Conservation (phyloP, 1,140 invertebrate genomes). For the Caenorhabditis inopinata region DNA sequence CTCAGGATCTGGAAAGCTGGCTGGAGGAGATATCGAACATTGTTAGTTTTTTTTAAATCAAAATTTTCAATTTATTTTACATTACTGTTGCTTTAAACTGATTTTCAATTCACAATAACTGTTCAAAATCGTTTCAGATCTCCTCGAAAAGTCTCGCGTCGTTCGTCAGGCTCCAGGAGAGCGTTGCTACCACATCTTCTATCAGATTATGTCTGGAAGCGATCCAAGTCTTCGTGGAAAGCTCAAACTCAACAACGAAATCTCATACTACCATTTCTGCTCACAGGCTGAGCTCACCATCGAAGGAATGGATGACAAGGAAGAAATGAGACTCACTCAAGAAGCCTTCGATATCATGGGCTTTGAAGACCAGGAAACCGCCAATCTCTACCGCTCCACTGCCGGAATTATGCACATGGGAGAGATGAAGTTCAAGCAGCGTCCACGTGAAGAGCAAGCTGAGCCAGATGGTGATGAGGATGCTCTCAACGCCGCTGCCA, state of each 20-base stretch:
- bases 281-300: slow-evolving; percentile 96
- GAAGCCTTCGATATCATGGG: slow-evolving; percentile 97
- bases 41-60: slow-evolving; percentile 80
- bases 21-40: slow-evolving; percentile 99
- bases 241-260: slow-evolving; percentile 62
- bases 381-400: slow-evolving; percentile 92
- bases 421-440: slow-evolving; percentile 96
- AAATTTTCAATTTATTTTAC: no score
- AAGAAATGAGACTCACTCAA: slow-evolving; percentile 88
- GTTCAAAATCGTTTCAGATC: slow-evolving; percentile 73
- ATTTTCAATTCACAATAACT: no score
- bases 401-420: slow-evolving; percentile 93
- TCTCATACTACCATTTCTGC: slow-evolving; percentile 73
- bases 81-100: no score
- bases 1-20: slow-evolving; percentile 95
- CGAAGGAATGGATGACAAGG: slow-evolving; percentile 90
- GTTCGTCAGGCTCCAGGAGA: slow-evolving; percentile 96
- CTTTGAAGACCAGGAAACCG: slow-evolving; percentile 91
- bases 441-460: slow-evolving; percentile 98
- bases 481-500: slow-evolving; percentile 71
- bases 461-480: slow-evolving; percentile 85
- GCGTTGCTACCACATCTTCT: slow-evolving; percentile 99
- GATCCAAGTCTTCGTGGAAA: slow-evolving; percentile 75
- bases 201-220: slow-evolving; percentile 96
- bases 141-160: slow-evolving; percentile 99